phyloP scores from a whole-genome alignment of 2,888 invertebrate genomes.

The Eurytoma californica region DNA sequence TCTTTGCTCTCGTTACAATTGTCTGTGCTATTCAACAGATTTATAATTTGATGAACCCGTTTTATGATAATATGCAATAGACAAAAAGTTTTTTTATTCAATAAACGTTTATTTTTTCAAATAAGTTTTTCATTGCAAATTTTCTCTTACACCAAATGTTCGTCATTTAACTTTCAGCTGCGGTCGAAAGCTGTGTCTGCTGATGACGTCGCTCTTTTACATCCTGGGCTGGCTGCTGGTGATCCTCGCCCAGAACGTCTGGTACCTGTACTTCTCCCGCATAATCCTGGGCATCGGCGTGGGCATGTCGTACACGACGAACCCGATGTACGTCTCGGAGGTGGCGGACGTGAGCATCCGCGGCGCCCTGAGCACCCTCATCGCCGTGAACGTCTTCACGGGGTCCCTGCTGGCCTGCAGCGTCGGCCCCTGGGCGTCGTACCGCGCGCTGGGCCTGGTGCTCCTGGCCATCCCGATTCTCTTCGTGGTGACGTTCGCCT shows the following conservation, averaged over 20 bases:
- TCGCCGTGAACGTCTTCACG: constrained; percentile 72
- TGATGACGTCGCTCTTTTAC: constrained; percentile 70
- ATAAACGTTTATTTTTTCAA: too few species aligned
- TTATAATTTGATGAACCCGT: not conserved
- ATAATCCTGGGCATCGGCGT: constrained; percentile 70
- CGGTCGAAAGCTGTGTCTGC: constrained; percentile 68
- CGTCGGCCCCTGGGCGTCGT: constrained; percentile 69
- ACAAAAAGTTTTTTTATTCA: too few species aligned
- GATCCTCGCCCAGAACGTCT: constrained; percentile 65
- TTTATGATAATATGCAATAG: not conserved
- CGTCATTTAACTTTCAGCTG: constrained; percentile 50
- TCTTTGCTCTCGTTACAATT: too few species aligned
- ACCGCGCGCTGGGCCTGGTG: constrained; percentile 59
- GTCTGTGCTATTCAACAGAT: too few species aligned
- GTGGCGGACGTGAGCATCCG: constrained; percentile 71
- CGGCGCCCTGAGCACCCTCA: constrained; percentile 71
- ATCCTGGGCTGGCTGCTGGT: constrained; percentile 70
- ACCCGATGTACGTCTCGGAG: constrained; percentile 73
- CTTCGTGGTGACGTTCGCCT: constrained; percentile 67
- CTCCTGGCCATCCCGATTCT: constrained; percentile 65
- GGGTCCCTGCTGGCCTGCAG: constrained; percentile 70
- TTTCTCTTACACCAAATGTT: too few species aligned
- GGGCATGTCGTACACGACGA: constrained; percentile 71
- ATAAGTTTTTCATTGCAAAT: too few species aligned
- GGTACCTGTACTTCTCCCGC: constrained; percentile 66